Evolutionary conservation across 2,888 invertebrate genomes (phyloP).

Genomic region (Drosophila borborema): DNA sequence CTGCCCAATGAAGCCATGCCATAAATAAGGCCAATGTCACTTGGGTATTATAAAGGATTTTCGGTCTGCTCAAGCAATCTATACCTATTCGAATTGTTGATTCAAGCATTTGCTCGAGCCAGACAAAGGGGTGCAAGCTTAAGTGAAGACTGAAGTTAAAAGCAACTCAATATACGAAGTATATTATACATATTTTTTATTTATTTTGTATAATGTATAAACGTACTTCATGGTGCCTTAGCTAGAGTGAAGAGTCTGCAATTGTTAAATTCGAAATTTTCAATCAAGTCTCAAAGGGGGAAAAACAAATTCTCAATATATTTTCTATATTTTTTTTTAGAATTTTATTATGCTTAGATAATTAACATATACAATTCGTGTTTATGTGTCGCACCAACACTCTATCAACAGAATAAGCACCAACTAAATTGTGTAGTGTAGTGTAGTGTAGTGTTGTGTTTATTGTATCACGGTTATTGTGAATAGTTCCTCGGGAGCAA

Average conservation of each 20-base stretch:
- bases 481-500: constrained; percentile 81
- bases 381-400: no score
- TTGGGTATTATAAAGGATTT: constrained; percentile 79
- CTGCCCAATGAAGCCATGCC: constrained; percentile 79
- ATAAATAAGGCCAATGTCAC: constrained; percentile 75
- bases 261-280: no score
- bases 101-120: constrained; percentile 31
- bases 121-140: constrained; percentile 16
- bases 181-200: neutral
- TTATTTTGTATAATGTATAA: neutral
- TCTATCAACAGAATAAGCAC: no score
- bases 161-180: constrained; percentile 12
- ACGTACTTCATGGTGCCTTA: neutral
- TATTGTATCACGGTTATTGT: constrained; percentile 82
- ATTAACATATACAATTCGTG: no score
- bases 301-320: no score
- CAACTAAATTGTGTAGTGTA: no score
- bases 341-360: neutral
- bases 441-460: neutral
- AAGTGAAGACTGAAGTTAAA: constrained; percentile 3
- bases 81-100: constrained; percentile 56
- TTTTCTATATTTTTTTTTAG: neutral
- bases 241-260: neutral
- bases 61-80: constrained; percentile 47
- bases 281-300: no score